These are phyloP conservation scores for Ceratosolen solmsi DNA, from an alignment of 1,140 invertebrate species.

Conservation along the genomic window DNA sequence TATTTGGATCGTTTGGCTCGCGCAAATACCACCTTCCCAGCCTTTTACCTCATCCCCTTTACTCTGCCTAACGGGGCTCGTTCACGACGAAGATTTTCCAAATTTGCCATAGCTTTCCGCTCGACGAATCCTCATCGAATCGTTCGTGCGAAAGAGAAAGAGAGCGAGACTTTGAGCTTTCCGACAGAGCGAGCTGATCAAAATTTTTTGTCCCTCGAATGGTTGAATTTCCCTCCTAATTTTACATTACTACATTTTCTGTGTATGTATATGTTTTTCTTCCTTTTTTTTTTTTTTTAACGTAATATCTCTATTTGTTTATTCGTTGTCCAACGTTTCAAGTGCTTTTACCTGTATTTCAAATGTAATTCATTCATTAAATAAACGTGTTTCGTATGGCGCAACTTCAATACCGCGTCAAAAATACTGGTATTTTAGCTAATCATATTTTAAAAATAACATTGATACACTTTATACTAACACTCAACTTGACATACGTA, in stretches of 20 bases:
- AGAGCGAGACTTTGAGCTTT: constrained; percentile 33
- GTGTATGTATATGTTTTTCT: constrained; percentile 43
- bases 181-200: neutral
- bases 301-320: too few relatives aligned
- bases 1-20: constrained; percentile 72
- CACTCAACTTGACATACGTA: too few relatives aligned
- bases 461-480: too few relatives aligned
- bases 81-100: constrained; percentile 62
- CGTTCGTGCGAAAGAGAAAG: constrained; percentile 49
- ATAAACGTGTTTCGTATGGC: neutral
- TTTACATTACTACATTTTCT: too few relatives aligned
- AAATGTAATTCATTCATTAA: neutral
- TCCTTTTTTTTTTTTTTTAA: too few relatives aligned
- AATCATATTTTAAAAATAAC: too few relatives aligned
- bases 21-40: constrained; percentile 70
- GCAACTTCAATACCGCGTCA: too few relatives aligned
- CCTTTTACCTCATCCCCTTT: constrained; percentile 46
- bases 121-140: constrained; percentile 53
- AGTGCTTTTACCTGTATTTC: constrained; percentile 35
- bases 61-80: constrained; percentile 41
- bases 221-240: constrained; percentile 45
- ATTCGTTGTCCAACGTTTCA: neutral
- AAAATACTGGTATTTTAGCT: too few relatives aligned
- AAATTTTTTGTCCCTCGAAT: constrained; percentile 38
- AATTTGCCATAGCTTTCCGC: constrained; percentile 62